Evolutionary conservation across 2,888 invertebrate species (phyloP).

Genomic region (Onthophagus sagittarius): DNA sequence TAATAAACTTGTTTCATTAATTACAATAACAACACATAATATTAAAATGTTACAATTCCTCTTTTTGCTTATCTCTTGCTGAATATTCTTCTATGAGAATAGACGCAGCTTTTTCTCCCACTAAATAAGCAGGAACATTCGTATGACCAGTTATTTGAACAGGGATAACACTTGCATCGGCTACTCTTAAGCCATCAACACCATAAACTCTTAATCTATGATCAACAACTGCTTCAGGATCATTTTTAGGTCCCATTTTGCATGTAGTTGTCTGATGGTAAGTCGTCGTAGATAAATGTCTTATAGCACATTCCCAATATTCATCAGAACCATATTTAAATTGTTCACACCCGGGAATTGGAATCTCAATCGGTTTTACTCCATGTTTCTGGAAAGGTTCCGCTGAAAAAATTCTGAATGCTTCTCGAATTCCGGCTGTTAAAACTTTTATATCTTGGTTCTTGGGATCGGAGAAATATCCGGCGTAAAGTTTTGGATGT

Average conservation of each 20-base stretch:
- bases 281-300: constrained; percentile 49
- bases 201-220: constrained; percentile 53
- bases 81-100: constrained; percentile 49
- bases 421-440: constrained; percentile 50
- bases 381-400: constrained; percentile 50
- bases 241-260: constrained; percentile 54
- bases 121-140: constrained; percentile 54
- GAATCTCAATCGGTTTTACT: constrained; percentile 44
- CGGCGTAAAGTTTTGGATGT: constrained; percentile 70
- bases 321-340: constrained; percentile 47
- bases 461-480: constrained; percentile 66
- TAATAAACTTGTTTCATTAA: background rate
- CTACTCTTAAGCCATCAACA: constrained; percentile 51
- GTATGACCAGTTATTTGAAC: constrained; percentile 52
- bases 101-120: constrained; percentile 56
- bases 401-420: constrained; percentile 48
- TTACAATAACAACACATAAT: background rate
- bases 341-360: constrained; percentile 52
- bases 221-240: constrained; percentile 57
- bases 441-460: constrained; percentile 47
- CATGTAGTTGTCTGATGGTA: constrained; percentile 55
- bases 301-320: constrained; percentile 54
- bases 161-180: constrained; percentile 57
- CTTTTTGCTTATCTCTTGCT: constrained; percentile 52
- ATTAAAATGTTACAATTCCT: constrained; percentile 23